These are phyloP conservation scores for Gulo gulo DNA, from an alignment of 2,113 vertebrate genomes.

Conservation along the genomic window DNA sequence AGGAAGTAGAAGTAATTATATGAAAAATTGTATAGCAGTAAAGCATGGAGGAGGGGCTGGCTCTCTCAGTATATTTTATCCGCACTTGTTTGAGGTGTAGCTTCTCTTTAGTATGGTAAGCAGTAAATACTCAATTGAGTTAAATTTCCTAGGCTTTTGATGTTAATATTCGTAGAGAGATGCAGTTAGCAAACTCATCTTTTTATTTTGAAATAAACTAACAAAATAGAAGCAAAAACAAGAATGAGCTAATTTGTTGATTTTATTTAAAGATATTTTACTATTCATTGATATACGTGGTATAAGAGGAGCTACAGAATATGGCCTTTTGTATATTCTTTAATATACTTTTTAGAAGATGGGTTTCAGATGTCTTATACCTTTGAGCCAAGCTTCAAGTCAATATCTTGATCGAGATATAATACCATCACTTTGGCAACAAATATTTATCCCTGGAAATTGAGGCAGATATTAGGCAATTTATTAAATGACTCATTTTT, in stretches of 20 bases:
- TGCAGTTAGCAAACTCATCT: not conserved
- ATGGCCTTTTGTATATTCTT: not conserved
- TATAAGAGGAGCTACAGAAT: not conserved
- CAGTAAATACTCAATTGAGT: not conserved
- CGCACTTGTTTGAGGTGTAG: not conserved
- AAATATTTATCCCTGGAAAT: not conserved
- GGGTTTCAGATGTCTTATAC: not conserved
- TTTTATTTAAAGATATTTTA: conserved; percentile 11
- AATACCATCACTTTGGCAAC: not conserved
- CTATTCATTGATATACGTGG: not conserved
- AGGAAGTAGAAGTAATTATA: not conserved
- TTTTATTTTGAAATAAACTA: not conserved
- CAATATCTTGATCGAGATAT: not conserved
- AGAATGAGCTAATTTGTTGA: not conserved
- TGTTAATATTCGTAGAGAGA: not conserved
- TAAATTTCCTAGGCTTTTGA: not conserved
- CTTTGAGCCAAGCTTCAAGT: not conserved
- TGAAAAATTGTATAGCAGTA: not conserved
- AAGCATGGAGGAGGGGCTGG: not conserved
- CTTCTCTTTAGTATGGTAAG: not conserved
- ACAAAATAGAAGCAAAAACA: not conserved
- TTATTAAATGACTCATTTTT: not conserved
- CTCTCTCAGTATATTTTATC: not conserved
- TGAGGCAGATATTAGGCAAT: not conserved
- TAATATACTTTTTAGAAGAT: not conserved